Evolutionary conservation across 2,888 invertebrate genomes (phyloP), one percentile per base, ranked within the genome.

Genomic region (Drosophila suboccidentalis): DNA sequence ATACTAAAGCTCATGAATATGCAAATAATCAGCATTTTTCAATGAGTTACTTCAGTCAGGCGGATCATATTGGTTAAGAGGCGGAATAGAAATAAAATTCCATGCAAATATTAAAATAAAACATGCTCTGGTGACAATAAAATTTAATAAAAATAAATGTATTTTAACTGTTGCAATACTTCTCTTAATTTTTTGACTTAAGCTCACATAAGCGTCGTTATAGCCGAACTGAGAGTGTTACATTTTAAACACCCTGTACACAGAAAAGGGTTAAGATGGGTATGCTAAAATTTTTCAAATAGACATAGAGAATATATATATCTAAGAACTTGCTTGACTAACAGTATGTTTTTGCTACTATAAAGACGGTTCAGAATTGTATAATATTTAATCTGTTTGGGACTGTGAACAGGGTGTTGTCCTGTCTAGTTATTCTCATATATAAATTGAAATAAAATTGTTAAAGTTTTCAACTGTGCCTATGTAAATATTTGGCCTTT

Each of bases 1-100:
- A 88, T 85, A 82, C 80, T 78, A 79, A 75, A 74, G 83, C 86
- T 83, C 83, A 86, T 85, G 88, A 88, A 85, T 88, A 85, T 85
- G 81, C 78, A 85, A 86, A 85, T 88, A 67, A 61, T 59, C 41
- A 17, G 26, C 44, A 61, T 76, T 74, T 62, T 75, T 64, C 53
- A 50, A 46, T 34, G 43, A 46, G 13, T 54, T 71, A 63, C 54
- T 8, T 26, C 26, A 36, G 34, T 11, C 6, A 26, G 3, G 13
- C 29, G 3, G 32, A 19, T 75, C 49, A 67, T 71, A 64, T 80
- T 26, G 19, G 54, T 29, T 61, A 2, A 6, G 9, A 43, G 4
- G 11, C 22, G 13, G 34, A 43, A 9, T 13, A 44, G 4, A 32
- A 41, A 22, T 9, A 6, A n/a, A 19, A 13, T 19, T 34, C 10